Percentiles rank a stretch among this genome's conserved stretches.
Evolutionary conservation across 2,113 vertebrate species (phyloP).

Genomic region (Isichthys henryi): DNA sequence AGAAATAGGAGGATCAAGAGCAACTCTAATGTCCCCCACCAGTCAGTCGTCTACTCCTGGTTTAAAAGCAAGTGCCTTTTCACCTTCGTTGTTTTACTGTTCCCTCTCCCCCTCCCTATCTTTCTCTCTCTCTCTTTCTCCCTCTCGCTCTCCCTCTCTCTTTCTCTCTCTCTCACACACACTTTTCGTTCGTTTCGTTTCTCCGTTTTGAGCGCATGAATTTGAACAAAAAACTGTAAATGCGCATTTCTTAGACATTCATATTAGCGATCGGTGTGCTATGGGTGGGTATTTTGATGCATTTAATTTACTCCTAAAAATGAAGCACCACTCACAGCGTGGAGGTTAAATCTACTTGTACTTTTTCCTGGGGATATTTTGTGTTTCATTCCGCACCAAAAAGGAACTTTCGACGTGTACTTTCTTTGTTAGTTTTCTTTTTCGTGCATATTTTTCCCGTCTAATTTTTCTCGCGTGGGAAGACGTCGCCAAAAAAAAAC

Average conservation of each 20-base stretch:
- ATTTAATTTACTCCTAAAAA: background rate
- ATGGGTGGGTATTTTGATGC: background rate
- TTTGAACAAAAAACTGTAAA: background rate
- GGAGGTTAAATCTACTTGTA: background rate
- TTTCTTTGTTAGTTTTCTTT: background rate
- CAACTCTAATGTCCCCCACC: constrained; percentile 39
- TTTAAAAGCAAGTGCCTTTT: constrained; percentile 42
- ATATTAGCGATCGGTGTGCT: background rate
- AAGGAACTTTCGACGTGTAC: background rate
- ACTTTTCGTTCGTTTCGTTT: background rate
- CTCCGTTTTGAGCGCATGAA: background rate
- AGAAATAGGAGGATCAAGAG: constrained; percentile 37
- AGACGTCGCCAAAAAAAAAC: too few species aligned
- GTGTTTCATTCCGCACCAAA: background rate
- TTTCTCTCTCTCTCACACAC: background rate
- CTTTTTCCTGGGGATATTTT: background rate
- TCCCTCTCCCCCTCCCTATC: constrained; percentile 20
- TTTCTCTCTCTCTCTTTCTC: constrained; percentile 26
- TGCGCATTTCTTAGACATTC: background rate
- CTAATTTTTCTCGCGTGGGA: background rate
- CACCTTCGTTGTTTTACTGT: constrained; percentile 23
- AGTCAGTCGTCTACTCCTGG: constrained; percentile 35
- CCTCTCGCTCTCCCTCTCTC: constrained; percentile 7
- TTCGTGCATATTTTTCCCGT: background rate
- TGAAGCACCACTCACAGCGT: background rate